Base-by-base conservation (phyloP, 2,797 vertebrate genomes). In the Poecilia velifera region DNA sequence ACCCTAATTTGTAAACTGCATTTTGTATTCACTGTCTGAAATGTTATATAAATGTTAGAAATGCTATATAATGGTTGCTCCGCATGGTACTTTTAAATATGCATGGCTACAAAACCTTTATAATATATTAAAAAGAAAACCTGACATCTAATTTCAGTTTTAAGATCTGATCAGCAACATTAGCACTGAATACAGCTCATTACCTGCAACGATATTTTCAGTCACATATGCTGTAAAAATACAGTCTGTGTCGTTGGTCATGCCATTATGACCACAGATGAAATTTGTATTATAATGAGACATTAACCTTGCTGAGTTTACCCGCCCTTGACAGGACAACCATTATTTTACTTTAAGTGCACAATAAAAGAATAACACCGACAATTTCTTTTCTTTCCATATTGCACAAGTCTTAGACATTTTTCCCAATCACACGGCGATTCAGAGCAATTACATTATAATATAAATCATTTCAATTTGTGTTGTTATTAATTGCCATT, bases 231-330 rank as follows among this genome's bases (percentile, higher is more conserved):
- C 66, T 71, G 41, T 64, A 64, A 86, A 83, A 76, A 64, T 41
- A 77, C 39, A 70, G 16, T 59, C 59, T 47, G 47, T 80, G 72
- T 75, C 80, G 78, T 8, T 76, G 73, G 78, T 79, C 51, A 66
- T 39, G 36, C 39, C 31, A 3, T 74, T 79, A 39, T 74, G 66
- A 80, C 62, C 53, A 57, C 31, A 71, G 10, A 75, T 70, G 49
- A 80, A 73, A 82, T 84, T 79, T 72, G 73, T 74, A 76, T 71
- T 71, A 75, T 82, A 84, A 82, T 80, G 4, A 78, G 73, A 77
- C 55, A 82, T 80, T 81, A 87, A 78, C 64, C 46, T 31, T 73
- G 59, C 80, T 76, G 71, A 80, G 72, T 79, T 83, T 71, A 76
- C 47, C 36, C 53, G 45, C 55, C 76, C 74, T 76, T 80, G 84